phyloP scores from a whole-genome alignment of 2,888 invertebrate genomes.

The Heliconius cydno region DNA sequence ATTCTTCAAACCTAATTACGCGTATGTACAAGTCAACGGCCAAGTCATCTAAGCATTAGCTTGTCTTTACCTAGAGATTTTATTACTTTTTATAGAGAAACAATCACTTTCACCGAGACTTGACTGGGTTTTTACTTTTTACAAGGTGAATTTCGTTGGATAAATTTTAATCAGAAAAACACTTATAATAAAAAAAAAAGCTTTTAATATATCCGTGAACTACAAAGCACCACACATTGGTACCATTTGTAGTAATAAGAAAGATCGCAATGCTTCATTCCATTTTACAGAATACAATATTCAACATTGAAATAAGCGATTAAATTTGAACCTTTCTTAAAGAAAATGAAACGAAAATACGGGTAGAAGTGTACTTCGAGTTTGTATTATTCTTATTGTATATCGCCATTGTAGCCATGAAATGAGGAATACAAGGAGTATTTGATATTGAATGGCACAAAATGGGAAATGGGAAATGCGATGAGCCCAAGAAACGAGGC shows the following conservation, averaged over 20 bases:
- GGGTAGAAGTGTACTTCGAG: neutral
- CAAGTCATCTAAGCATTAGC: no score
- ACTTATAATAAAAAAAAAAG: no score
- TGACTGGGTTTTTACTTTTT: no score
- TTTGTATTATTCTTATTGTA: slow-evolving; percentile 15
- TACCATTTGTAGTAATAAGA: neutral
- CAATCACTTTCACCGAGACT: no score
- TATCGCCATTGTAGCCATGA: slow-evolving; percentile 29
- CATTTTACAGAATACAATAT: slow-evolving; percentile 8
- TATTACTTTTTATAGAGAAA: no score
- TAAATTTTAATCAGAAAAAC: no score
- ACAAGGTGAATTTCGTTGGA: no score
- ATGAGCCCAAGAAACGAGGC: slow-evolving; percentile 64
- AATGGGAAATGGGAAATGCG: slow-evolving; percentile 63
- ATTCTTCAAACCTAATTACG: no score
- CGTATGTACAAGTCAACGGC: no score
- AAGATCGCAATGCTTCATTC: neutral
- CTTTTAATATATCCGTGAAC: no score
- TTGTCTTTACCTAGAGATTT: no score
- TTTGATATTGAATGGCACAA: slow-evolving; percentile 42
- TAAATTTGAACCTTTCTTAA: slow-evolving; percentile 17
- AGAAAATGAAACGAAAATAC: slow-evolving; percentile 19
- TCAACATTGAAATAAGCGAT: slow-evolving; percentile 11
- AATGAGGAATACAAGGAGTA: slow-evolving; percentile 33
- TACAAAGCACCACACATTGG: neutral